Evolutionary conservation across 2,797 vertebrate species (phyloP).

Genomic region (Artibeus lituratus): DNA sequence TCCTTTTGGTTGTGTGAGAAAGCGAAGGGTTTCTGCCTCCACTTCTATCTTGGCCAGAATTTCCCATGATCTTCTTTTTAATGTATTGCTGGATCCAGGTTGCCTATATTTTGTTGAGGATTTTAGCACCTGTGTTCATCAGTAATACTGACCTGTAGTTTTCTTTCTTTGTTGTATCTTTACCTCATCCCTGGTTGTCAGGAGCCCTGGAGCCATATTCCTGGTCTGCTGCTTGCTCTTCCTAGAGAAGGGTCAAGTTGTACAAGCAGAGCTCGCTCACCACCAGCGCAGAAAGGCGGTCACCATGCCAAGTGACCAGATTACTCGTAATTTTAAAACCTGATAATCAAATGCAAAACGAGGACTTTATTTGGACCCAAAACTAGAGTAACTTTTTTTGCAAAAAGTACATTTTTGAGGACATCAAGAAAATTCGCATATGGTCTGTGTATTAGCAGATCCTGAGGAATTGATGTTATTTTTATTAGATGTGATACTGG

Average conservation of each 20-base stretch:
- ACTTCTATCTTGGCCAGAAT: too few relatives aligned
- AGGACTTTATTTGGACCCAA: not conserved
- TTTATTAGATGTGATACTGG: not conserved
- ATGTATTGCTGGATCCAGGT: too few relatives aligned
- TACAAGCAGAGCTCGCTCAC: not conserved
- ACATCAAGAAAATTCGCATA: not conserved
- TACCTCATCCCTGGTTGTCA: slow-evolving; percentile 16
- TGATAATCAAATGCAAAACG: not conserved
- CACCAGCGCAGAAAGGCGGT: too few relatives aligned
- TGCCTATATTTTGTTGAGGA: too few relatives aligned
- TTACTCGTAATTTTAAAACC: not conserved
- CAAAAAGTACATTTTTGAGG: not conserved
- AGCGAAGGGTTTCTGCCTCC: too few relatives aligned
- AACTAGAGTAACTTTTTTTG: slow-evolving; percentile 3
- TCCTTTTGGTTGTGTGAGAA: too few relatives aligned
- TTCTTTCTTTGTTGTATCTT: too few relatives aligned
- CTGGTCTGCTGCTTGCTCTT: not conserved
- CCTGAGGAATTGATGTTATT: not conserved
- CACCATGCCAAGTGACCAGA: too few relatives aligned
- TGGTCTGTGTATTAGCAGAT: not conserved
- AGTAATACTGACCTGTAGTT: too few relatives aligned
- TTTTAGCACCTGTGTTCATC: too few relatives aligned
- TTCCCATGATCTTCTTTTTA: too few relatives aligned
- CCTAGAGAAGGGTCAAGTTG: not conserved
- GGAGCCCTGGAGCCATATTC: slow-evolving; percentile 21